Evolutionary conservation across 2,888 invertebrate genomes (phyloP).

Genomic region (Ctenicera cuprea): DNA sequence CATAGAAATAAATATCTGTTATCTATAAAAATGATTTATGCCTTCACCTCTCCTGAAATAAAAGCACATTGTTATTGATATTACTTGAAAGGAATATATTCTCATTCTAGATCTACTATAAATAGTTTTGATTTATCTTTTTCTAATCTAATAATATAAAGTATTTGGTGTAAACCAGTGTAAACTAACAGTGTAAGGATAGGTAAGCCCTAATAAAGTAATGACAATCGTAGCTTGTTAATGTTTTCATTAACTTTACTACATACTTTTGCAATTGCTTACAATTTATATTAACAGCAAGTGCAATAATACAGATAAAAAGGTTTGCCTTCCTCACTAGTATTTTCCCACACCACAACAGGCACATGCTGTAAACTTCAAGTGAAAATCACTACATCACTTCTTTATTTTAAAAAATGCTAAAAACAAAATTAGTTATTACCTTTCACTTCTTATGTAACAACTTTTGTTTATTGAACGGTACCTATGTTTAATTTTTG

Average conservation of each 20-base stretch:
- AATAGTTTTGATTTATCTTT: conserved; percentile 8
- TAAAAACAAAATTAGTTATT: too few species aligned
- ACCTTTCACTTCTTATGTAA: too few species aligned
- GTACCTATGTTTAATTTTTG: too few species aligned
- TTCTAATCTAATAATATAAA: background rate
- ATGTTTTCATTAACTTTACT: background rate
- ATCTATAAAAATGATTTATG: conserved; percentile 31
- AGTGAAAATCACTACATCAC: too few species aligned
- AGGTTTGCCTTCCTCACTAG: too few species aligned
- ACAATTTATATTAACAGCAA: too few species aligned
- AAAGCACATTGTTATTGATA: background rate
- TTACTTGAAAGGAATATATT: conserved; percentile 6
- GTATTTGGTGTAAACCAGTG: conserved; percentile 19
- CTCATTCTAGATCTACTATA: background rate
- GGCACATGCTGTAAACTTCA: too few species aligned
- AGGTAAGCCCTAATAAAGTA: conserved; percentile 35
- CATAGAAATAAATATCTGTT: conserved; percentile 40
- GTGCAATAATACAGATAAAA: too few species aligned
- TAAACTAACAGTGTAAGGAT: conserved; percentile 24
- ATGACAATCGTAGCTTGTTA: conserved; percentile 33
- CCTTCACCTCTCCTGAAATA: conserved; percentile 25
- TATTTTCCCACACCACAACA: too few species aligned
- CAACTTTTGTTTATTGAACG: too few species aligned
- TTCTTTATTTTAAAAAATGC: too few species aligned
- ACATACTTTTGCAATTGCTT: too few species aligned